Conservation (phyloP, 2,113 vertebrate genomes). For the Antigone vipio region DNA sequence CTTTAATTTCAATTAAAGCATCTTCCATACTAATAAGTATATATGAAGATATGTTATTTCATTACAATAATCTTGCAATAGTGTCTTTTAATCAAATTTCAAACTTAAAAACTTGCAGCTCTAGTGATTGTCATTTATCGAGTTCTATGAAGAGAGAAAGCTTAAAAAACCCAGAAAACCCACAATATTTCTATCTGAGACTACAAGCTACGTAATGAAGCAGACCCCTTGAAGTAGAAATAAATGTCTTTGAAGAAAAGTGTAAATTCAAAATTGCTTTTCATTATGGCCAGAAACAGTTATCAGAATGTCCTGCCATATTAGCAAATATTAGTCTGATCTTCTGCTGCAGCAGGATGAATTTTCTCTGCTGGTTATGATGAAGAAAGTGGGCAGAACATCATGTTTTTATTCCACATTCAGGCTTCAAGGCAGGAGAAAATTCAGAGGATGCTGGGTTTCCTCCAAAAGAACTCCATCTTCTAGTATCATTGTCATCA, state of each 20-base stretch:
- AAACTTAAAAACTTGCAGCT: background rate
- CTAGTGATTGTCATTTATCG: background rate
- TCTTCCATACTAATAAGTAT: background rate
- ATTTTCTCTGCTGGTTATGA: background rate
- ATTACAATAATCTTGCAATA: background rate
- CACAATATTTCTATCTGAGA: background rate
- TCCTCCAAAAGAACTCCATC: background rate
- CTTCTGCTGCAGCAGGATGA: background rate
- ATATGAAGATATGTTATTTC: background rate
- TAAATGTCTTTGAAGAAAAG: background rate
- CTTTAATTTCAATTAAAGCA: background rate
- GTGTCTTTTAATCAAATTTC: background rate
- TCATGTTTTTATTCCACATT: background rate
- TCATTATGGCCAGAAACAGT: background rate
- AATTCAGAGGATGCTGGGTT: background rate
- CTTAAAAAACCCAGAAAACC: background rate
- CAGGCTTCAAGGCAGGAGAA: background rate
- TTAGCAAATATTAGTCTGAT: background rate
- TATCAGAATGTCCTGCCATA: background rate
- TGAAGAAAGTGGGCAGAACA: background rate
- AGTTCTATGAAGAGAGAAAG: background rate
- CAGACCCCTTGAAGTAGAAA: background rate
- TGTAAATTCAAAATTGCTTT: background rate
- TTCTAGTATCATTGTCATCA: background rate
- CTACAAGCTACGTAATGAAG: background rate